Percentiles rank a stretch among this genome's conserved stretches.
These are phyloP conservation scores for Choloepus didactylus DNA, from an alignment of 2,797 vertebrate species.

Conservation along the genomic window DNA sequence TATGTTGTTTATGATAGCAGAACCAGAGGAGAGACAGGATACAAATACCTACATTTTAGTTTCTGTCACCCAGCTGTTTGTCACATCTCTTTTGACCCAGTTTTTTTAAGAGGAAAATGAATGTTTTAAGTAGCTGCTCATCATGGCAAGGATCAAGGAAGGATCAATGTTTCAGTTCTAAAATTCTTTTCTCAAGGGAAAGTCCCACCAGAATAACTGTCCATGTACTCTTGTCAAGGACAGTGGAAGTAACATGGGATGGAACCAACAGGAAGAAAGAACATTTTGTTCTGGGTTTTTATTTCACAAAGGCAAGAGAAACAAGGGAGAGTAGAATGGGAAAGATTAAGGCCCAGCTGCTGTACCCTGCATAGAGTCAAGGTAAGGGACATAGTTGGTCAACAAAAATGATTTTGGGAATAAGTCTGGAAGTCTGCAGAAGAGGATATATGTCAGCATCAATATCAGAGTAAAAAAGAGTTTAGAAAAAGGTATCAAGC, in stretches of 20 bases:
- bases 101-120: not conserved
- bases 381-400: not conserved
- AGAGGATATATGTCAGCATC: not conserved
- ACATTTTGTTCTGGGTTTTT: not conserved
- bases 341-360: not conserved
- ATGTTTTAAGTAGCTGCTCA: not conserved
- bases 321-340: not conserved
- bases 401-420: not conserved
- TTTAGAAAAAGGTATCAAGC: not conserved
- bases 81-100: not conserved
- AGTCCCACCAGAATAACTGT: not conserved
- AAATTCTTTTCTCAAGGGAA: not conserved
- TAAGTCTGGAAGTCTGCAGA: not conserved
- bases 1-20: not conserved
- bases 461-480: not conserved
- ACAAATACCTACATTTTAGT: not conserved
- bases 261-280: not conserved
- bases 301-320: not conserved
- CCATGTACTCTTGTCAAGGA: not conserved
- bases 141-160: not conserved
- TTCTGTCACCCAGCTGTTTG: not conserved
- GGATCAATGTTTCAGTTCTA: not conserved
- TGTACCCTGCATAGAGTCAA: not conserved
- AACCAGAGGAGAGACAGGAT: not conserved
- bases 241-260: too few relatives aligned